Conservation (phyloP, 92 coral and sea anemone species). For the Chrysogorgia sp. region DNA sequence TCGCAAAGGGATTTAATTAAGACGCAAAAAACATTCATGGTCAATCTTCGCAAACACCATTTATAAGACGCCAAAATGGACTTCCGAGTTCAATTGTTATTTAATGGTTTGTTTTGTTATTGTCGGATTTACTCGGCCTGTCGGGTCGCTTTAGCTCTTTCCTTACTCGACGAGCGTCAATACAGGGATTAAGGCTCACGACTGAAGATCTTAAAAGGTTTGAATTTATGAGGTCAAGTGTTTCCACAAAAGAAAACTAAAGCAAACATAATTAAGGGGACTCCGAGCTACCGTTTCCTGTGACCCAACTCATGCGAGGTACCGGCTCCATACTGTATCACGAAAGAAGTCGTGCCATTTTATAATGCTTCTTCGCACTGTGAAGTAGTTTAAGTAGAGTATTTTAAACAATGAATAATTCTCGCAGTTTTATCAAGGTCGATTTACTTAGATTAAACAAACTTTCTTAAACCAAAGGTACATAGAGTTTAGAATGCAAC, state of each 20-base stretch:
- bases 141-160: conserved; percentile 18
- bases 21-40: conserved; percentile 30
- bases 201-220: conserved; percentile 13
- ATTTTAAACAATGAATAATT: not conserved
- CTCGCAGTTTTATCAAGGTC: not conserved
- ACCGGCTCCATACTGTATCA: too few relatives aligned
- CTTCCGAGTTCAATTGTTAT: conserved; percentile 38
- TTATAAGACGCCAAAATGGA: conserved; percentile 20
- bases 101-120: conserved; percentile 36
- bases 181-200: conserved; percentile 24
- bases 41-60: conserved; percentile 35
- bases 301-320: too few relatives aligned
- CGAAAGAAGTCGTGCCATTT: too few relatives aligned
- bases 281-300: not conserved
- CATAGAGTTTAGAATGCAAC: conserved; percentile 15
- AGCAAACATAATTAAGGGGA: conserved; percentile 15
- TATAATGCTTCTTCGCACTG: too few relatives aligned
- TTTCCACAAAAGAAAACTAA: conserved; percentile 9
- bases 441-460: not conserved
- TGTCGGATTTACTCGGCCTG: conserved; percentile 26
- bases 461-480: conserved; percentile 16
- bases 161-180: conserved; percentile 17
- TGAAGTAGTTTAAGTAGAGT: not conserved
- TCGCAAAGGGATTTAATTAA: conserved; percentile 29
- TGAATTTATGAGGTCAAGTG: conserved; percentile 26